Percentiles rank a stretch among this genome's conserved stretches.
Conservation (phyloP, 92 coral and sea anemone species). For the Phenganax subtilis region DNA sequence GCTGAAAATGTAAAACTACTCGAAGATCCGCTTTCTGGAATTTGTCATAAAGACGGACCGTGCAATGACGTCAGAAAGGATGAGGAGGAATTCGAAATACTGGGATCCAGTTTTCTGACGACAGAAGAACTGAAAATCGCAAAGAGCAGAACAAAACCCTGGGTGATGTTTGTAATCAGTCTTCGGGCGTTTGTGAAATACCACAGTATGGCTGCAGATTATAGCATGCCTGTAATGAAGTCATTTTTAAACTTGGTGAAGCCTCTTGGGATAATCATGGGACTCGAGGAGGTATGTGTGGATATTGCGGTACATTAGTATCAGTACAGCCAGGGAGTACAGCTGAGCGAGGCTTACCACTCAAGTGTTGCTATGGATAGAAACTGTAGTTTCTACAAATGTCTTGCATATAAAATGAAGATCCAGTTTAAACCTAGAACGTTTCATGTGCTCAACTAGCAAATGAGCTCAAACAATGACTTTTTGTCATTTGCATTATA, state of each 20-base stretch:
- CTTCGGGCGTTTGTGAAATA: constrained; percentile 2
- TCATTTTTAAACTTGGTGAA: constrained; percentile 9
- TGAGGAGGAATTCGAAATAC: neutral
- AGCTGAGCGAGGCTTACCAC: no score
- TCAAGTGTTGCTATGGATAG: no score
- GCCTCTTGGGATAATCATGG: constrained; percentile 22
- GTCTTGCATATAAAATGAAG: no score
- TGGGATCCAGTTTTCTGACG: constrained; percentile 1
- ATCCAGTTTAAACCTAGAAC: no score
- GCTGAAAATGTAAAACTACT: neutral
- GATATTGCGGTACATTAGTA: neutral
- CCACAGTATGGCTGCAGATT: neutral
- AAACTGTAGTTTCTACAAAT: no score
- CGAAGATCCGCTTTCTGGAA: neutral
- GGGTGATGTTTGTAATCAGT: neutral
- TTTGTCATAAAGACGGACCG: constrained; percentile 19
- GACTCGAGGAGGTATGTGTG: constrained; percentile 23
- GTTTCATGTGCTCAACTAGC: no score
- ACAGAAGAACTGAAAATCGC: neutral
- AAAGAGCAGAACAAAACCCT: neutral
- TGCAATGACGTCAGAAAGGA: neutral
- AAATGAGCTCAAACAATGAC: no score
- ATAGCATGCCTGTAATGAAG: constrained; percentile 14
- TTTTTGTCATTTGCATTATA: no score
- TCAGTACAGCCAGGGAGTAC: no score